A percentile compares a stretch with the other conserved stretches of the same genome.
Evolutionary conservation across 2,797 vertebrate species (phyloP).

Genomic region (Psittacula echo): DNA sequence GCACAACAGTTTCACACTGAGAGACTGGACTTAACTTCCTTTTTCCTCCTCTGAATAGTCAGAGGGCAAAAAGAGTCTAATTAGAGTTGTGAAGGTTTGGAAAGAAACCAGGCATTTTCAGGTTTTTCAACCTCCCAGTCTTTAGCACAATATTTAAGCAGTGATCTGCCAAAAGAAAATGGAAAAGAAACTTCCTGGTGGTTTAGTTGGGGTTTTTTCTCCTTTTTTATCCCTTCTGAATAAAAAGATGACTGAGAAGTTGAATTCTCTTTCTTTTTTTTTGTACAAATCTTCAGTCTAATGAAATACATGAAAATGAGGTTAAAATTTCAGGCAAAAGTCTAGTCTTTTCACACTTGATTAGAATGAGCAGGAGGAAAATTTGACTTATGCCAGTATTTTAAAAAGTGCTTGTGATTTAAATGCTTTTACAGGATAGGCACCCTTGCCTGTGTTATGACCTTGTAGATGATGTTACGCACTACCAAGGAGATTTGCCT

Average conservation of each 20-base stretch:
- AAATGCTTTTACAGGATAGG: background rate
- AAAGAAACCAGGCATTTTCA: constrained; percentile 1
- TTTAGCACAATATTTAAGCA: background rate
- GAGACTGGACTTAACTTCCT: background rate
- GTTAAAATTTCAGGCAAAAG: background rate
- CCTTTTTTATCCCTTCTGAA: background rate
- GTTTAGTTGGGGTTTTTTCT: background rate
- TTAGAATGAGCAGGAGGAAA: background rate
- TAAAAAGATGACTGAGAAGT: background rate
- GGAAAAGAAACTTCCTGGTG: background rate
- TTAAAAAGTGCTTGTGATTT: background rate
- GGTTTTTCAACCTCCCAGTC: background rate
- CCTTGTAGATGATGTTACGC: background rate
- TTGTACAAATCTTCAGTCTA: background rate
- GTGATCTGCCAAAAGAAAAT: background rate
- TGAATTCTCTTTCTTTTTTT: background rate
- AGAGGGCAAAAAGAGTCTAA: background rate
- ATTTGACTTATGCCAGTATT: background rate
- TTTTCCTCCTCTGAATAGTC: background rate
- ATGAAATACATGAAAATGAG: background rate
- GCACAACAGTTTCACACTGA: background rate
- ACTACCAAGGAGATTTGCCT: background rate
- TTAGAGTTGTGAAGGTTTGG: background rate
- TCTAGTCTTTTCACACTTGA: background rate
- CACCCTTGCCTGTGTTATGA: background rate